phyloP scores from a whole-genome alignment of 2,113 vertebrate genomes.

The Dermatemys mawii region DNA sequence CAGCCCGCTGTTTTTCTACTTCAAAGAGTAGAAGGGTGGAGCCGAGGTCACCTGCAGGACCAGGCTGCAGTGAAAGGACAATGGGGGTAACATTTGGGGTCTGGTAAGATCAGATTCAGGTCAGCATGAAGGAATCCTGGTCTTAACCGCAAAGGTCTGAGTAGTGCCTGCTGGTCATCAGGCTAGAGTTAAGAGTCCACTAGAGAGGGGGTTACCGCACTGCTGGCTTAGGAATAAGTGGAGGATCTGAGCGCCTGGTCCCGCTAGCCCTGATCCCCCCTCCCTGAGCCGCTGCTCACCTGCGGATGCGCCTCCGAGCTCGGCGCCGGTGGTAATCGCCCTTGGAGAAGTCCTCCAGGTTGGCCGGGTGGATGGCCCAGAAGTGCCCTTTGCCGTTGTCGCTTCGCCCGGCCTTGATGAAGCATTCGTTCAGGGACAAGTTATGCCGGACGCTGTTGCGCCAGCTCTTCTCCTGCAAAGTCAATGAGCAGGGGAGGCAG shows the following conservation, averaged over 20 bases:
- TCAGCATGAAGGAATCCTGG: neutral
- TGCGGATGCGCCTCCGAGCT: slow-evolving; percentile 79
- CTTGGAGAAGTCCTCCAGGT: slow-evolving; percentile 83
- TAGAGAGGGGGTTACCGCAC: neutral
- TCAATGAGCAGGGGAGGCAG: accelerated
- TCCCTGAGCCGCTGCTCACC: neutral
- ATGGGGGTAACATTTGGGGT: neutral
- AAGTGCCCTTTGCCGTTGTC: slow-evolving; percentile 88
- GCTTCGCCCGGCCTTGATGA: slow-evolving; percentile 86
- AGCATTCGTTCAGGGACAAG: slow-evolving; percentile 86
- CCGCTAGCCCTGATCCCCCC: neutral
- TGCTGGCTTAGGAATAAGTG: neutral
- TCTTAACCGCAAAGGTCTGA: neutral
- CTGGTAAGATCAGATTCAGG: neutral
- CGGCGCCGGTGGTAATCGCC: slow-evolving; percentile 85
- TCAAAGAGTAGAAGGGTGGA: neutral
- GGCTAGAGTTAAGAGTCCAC: neutral
- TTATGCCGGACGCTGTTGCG: slow-evolving; percentile 87
- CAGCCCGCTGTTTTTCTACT: neutral
- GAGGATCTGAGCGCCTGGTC: neutral
- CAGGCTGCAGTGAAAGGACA: neutral
- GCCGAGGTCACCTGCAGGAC: neutral
- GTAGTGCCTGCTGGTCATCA: neutral
- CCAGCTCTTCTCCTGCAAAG: slow-evolving; percentile 86
- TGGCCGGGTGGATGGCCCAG: slow-evolving; percentile 86